Evolutionary conservation across 1,140 invertebrate species (phyloP), one percentile per base, ranked within the genome.

Genomic region (Vanessa atalanta): DNA sequence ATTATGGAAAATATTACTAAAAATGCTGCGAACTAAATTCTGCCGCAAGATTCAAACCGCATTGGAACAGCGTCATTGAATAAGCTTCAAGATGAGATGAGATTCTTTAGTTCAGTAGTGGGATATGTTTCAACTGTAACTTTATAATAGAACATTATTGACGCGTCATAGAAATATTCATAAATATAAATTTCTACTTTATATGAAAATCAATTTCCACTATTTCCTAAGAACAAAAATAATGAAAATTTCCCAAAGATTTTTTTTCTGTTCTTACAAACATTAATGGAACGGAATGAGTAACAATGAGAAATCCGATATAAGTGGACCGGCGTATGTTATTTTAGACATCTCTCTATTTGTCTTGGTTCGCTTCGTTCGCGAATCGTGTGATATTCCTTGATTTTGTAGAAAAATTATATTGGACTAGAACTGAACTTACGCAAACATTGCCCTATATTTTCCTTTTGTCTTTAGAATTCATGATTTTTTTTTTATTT

Each of bases 241-340:
- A 77, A 77, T 78, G 79, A 73, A 83, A 73, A 80, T 79, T 65
- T 70, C 65, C 47, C 50, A 14, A 77, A 79, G 66, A 75, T 72
- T 85, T 79, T 70, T 63, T 60, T 53, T 31, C 68, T 64, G 20
- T 75, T 77, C 70, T 78, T 72, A 81, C 68, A 86, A 84, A 81
- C 83, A 81, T 83, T 89, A 89, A 87, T 88, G 85, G 85, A 85
- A 86, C 77, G 80, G 81, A 85, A 85, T 83, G 77, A 86, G 79
- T 76, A 87, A 91, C 89, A 91, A 89, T 87, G 83, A 83, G 87
- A 84, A 89, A 89, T 89, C 84, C 80, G 83, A 89, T 89, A 91
- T 87, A 65, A 70, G 72, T 74, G 67, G 72, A 69, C 66, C 66
- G 14, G 55, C 55, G 72, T 74, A 69, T 74, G 72, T 74, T 74